Conservation (phyloP, 2,888 invertebrate genomes). For the Creontiades dilutus region DNA sequence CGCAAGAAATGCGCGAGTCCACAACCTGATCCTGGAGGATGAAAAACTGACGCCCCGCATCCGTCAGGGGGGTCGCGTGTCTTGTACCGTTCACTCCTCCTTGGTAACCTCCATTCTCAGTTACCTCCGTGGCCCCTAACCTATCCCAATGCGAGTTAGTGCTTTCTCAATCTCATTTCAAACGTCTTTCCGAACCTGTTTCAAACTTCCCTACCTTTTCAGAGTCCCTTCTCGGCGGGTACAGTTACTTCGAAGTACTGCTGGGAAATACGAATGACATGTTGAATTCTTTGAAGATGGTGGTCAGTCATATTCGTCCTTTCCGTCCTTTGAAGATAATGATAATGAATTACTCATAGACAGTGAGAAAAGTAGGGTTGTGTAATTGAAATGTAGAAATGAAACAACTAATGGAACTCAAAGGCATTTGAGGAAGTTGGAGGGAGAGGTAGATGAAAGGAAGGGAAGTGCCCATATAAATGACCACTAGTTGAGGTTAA, state of each 20-base stretch:
- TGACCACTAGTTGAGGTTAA: too few relatives aligned
- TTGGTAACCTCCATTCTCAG: conserved; percentile 26
- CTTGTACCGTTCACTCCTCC: conserved; percentile 38
- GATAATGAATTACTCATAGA: too few relatives aligned
- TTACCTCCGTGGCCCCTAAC: conserved; percentile 34
- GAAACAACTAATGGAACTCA: too few relatives aligned
- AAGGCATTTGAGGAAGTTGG: too few relatives aligned
- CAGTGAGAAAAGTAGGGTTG: too few relatives aligned
- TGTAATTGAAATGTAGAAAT: too few relatives aligned
- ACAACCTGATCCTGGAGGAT: conserved; percentile 27
- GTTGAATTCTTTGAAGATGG: background rate
- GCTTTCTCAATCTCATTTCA: conserved; percentile 51
- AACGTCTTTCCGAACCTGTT: conserved; percentile 45
- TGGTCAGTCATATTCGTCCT: too few relatives aligned
- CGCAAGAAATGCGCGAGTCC: background rate
- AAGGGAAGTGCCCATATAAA: too few relatives aligned
- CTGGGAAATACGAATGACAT: background rate
- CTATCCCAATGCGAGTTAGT: conserved; percentile 47
- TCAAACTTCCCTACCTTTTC: conserved; percentile 28
- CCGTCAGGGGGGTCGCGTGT: conserved; percentile 53
- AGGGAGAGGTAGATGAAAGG: too few relatives aligned
- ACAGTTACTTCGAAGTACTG: conserved; percentile 24
- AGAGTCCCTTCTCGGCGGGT: background rate
- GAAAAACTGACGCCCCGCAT: conserved; percentile 48
- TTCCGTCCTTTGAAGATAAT: too few relatives aligned